Evolutionary conservation across 1,140 invertebrate genomes (phyloP).

Genomic region (Drosophila orosa): DNA sequence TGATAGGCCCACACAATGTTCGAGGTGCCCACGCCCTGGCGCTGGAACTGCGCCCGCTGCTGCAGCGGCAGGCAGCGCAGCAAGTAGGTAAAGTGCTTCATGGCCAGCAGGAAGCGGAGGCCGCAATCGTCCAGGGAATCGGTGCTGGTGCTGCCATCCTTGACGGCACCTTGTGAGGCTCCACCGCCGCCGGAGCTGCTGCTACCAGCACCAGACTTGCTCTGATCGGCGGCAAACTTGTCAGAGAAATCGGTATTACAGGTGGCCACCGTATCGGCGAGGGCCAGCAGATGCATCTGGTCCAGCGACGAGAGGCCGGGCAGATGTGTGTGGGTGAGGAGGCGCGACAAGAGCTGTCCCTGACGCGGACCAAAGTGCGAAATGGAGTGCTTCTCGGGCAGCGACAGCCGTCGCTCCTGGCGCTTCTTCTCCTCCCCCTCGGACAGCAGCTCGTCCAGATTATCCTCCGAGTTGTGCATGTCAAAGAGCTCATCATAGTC

Average conservation of each 20-base stretch:
- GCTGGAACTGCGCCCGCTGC: constrained; percentile 94
- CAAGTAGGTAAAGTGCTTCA: constrained; percentile 99
- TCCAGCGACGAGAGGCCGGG: constrained; percentile 98
- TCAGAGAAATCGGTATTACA: constrained; percentile 95
- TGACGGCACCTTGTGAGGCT: constrained; percentile 85
- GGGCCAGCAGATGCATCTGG: constrained; percentile 98
- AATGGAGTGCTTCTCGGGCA: constrained; percentile 89
- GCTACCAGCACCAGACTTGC: constrained; percentile 85
- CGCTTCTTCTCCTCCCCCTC: constrained; percentile 86
- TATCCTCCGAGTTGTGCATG: constrained; percentile 91
- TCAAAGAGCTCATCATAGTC: constrained; percentile 96
- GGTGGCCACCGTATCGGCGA: constrained; percentile 98
- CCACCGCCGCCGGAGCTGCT: neutral
- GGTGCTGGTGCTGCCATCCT: constrained; percentile 88
- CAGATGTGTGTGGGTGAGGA: constrained; percentile 97
- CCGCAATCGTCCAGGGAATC: constrained; percentile 99
- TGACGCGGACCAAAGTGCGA: constrained; percentile 94
- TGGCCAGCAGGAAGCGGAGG: constrained; percentile 96
- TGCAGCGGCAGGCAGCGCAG: constrained; percentile 94
- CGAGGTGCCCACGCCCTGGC: constrained; percentile 94
- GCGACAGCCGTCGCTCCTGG: constrained; percentile 88
- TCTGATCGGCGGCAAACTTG: constrained; percentile 91
- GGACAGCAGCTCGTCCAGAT: constrained; percentile 92
- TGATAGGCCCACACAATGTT: constrained; percentile 99
- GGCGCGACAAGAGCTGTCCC: constrained; percentile 90